Evolutionary conservation across 2,888 invertebrate species (phyloP), one percentile per base, ranked within the genome.

Genomic region (Drosophila paramelanica): DNA sequence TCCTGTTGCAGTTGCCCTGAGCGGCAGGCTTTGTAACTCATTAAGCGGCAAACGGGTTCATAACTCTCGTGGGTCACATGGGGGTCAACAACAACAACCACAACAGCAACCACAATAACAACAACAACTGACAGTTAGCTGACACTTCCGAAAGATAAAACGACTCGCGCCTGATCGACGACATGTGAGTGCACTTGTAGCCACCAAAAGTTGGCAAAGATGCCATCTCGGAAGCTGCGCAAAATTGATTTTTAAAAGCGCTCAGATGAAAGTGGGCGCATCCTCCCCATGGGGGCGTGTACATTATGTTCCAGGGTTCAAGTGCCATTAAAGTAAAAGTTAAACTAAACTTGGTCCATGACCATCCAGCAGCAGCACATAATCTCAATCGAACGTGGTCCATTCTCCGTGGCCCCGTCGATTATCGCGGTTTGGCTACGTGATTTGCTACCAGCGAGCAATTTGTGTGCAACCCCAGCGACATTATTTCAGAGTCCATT

Each of bases 1-100:
- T 69, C 69, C 68, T 65, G 42, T 13, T 55, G 36, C 47, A 52
- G 14, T 42, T 39, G 49, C 20, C 59, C n/a, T 25, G 47, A 56
- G 71, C 76, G 73, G 68, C 68, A 56, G 64, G 53, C 57, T 49
- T 51, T 53, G 51, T 43, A 66, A 88, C 89, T 85, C 88, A 85
- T 85, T 85, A 89, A 64, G 85, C 71, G 46, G 59, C 86, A 49
- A 76, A 88, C 86, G 83, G 88, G 86, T 89, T 86, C 89, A 86
- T 86, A 89, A 86, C 76, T 85, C 71, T 67, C 36, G 36, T 36
- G 64, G 75, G 73, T 73, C 73, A 73, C 25, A 17, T 25, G 68
- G 55, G 60, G 72, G 83, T 64, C 64, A 64, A 27, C 55, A 27
- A 33, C 65, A 20, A 5, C 45, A 27, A 25, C 45, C 23, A n/a